phyloP scores from a whole-genome alignment of 2,888 invertebrate species.

The Latrodectus elegans region DNA sequence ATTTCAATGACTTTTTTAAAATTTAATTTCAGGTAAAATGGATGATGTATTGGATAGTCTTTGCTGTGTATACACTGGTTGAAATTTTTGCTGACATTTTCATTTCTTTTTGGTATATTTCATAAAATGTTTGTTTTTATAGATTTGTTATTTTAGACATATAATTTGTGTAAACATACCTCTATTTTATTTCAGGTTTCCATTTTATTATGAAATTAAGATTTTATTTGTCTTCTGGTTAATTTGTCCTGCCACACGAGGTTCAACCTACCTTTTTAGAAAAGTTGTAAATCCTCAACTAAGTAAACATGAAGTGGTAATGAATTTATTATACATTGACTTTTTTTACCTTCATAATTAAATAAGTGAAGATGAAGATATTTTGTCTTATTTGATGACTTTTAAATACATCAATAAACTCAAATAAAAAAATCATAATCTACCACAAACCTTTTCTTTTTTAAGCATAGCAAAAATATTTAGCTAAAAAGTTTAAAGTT shows the following conservation, averaged over 20 bases:
- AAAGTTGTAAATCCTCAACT: constrained; percentile 97
- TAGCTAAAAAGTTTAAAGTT: too few relatives aligned
- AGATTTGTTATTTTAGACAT: background rate
- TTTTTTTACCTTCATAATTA: background rate
- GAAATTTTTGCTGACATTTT: constrained; percentile 97
- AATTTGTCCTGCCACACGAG: constrained; percentile 95
- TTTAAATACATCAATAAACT: too few relatives aligned
- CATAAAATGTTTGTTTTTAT: background rate
- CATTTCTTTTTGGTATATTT: constrained; percentile 84
- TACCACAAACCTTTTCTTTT: too few relatives aligned
- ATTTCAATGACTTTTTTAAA: constrained; percentile 46
- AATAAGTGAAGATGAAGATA: background rate
- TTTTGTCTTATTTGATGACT: too few relatives aligned
- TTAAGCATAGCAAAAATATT: too few relatives aligned
- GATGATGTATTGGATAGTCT: constrained; percentile 99
- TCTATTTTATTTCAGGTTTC: constrained; percentile 81
- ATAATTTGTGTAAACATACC: constrained; percentile 19
- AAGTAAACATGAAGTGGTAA: constrained; percentile 90
- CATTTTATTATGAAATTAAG: constrained; percentile 99
- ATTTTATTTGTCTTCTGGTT: constrained; percentile 96
- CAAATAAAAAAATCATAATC: too few relatives aligned
- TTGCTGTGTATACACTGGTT: constrained; percentile 94
- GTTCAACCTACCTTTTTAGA: constrained; percentile 94
- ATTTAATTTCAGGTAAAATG: constrained; percentile 90
- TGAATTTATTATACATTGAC: too few relatives aligned